Evolutionary conservation across 1,140 invertebrate species (phyloP).

Genomic region (Zaprionus camerounensis): DNA sequence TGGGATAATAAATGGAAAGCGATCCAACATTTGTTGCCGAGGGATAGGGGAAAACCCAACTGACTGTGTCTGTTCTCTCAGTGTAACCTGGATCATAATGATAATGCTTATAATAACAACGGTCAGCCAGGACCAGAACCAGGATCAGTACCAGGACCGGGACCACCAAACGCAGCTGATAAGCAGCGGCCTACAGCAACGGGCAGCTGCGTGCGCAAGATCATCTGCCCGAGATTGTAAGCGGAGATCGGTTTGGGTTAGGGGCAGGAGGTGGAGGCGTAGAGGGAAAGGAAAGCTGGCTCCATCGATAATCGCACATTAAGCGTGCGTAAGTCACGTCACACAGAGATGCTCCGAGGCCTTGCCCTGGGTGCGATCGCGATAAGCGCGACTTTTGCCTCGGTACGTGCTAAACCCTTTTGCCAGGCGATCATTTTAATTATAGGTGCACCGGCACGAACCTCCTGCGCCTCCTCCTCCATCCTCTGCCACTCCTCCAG

Average conservation of each 20-base stretch:
- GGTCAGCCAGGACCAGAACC: conserved; percentile 55
- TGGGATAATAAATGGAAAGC: too few species aligned
- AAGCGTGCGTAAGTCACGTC: conserved; percentile 80
- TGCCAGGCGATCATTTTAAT: conserved; percentile 74
- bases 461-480: background rate
- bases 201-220: conserved; percentile 59
- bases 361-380: conserved; percentile 79
- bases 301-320: conserved; percentile 73
- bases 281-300: conserved; percentile 8
- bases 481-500: background rate
- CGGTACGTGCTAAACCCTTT: conserved; percentile 76
- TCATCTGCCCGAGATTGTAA: conserved; percentile 49
- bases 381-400: conserved; percentile 81
- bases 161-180: conserved; percentile 65
- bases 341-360: conserved; percentile 39
- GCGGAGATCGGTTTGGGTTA: background rate
- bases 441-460: conserved; percentile 50
- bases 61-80: background rate
- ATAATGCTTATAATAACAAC: conserved; percentile 78
- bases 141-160: conserved; percentile 41
- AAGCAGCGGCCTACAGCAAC: conserved; percentile 55
- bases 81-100: conserved; percentile 58
- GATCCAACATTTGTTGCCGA: too few species aligned
- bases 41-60: background rate
- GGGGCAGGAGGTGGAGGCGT: background rate